Percentiles rank a stretch among this genome's conserved stretches.
phyloP scores from a whole-genome alignment of 2,888 invertebrate species.

The Scaptomyza parva region DNA sequence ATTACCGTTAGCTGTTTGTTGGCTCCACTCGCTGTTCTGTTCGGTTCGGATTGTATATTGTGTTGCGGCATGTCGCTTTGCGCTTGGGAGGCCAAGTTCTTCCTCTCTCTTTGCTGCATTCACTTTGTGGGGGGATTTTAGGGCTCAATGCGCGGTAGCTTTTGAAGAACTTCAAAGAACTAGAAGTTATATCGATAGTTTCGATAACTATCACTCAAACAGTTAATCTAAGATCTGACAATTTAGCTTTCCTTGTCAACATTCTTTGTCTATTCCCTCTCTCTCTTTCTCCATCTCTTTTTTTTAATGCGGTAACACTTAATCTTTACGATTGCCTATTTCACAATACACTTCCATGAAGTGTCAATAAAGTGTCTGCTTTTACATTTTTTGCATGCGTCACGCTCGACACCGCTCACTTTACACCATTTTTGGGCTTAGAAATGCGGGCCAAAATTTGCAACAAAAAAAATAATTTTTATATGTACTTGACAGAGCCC shows the following conservation, averaged over 20 bases:
- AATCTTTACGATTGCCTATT: slow-evolving; percentile 37
- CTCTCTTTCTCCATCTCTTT: no score
- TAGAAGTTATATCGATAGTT: neutral
- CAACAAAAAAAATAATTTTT: slow-evolving; percentile 5
- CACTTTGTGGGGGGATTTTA: slow-evolving; percentile 48
- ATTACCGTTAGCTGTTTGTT: slow-evolving; percentile 73
- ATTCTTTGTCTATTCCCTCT: neutral
- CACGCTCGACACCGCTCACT: slow-evolving; percentile 37
- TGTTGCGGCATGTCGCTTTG: slow-evolving; percentile 63
- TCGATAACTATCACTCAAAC: neutral
- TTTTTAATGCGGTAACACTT: no score
- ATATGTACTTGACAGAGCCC: slow-evolving; percentile 26
- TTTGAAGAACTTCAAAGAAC: neutral
- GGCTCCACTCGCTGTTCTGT: slow-evolving; percentile 22
- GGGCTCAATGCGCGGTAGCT: slow-evolving; percentile 1
- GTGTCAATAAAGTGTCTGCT: slow-evolving; percentile 46
- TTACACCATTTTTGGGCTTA: slow-evolving; percentile 28
- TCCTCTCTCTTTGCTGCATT: slow-evolving; percentile 19
- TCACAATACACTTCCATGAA: slow-evolving; percentile 33
- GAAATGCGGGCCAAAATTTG: slow-evolving; percentile 57
- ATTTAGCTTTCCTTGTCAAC: neutral
- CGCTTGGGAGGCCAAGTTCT: slow-evolving; percentile 74
- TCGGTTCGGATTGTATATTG: no score
- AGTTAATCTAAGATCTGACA: no score
- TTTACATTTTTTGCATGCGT: slow-evolving; percentile 50